phyloP scores from a whole-genome alignment of 2,113 vertebrate species.

The Shinisaurus crocodilurus region DNA sequence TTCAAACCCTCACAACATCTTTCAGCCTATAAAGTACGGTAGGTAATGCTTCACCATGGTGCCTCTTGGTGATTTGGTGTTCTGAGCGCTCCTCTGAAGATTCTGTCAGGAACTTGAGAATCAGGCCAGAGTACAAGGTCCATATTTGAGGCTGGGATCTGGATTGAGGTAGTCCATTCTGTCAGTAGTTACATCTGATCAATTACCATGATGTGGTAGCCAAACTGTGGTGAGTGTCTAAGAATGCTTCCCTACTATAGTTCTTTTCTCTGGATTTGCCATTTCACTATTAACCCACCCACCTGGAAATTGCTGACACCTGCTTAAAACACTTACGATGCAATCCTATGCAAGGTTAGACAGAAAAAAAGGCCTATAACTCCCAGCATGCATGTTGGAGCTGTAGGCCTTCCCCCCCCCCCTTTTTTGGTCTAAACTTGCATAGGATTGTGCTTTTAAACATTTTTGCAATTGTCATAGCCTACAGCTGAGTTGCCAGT shows the following conservation, averaged over 20 bases:
- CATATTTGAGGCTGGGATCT: neutral
- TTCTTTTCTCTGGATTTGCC: neutral
- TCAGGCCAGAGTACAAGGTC: neutral
- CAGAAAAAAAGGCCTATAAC: too few relatives aligned
- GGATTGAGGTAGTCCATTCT: neutral
- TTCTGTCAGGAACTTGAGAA: neutral
- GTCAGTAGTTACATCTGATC: neutral
- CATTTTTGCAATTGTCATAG: slow-evolving; percentile 50
- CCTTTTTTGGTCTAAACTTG: too few relatives aligned
- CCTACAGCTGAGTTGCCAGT: slow-evolving; percentile 47
- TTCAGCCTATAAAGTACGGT: neutral
- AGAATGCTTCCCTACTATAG: neutral
- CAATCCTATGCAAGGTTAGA: too few relatives aligned
- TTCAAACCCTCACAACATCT: neutral
- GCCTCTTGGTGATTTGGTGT: neutral
- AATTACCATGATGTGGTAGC: neutral
- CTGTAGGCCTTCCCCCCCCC: too few relatives aligned
- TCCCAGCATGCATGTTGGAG: too few relatives aligned
- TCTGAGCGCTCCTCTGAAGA: neutral
- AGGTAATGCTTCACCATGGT: neutral
- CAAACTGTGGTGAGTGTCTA: neutral
- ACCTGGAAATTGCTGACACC: neutral
- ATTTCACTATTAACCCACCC: neutral
- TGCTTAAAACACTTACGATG: neutral
- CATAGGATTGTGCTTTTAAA: too few relatives aligned